These are phyloP conservation scores for Lasius platythorax DNA, from an alignment of 2,888 invertebrate genomes.

Conservation along the genomic window DNA sequence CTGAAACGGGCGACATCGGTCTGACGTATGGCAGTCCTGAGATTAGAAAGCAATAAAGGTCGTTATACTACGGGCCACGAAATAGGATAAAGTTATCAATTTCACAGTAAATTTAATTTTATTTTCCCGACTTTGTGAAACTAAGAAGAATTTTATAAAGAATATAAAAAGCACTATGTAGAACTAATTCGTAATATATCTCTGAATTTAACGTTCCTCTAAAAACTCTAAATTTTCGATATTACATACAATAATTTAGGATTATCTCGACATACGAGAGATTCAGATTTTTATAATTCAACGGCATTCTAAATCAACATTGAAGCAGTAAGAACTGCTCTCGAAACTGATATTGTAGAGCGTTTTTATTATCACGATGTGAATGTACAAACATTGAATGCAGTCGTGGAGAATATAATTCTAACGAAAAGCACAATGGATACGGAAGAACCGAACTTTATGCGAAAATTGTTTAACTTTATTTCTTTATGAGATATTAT, in stretches of 20 bases:
- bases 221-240: not conserved
- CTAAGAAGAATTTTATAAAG: not conserved
- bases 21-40: conserved; percentile 86
- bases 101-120: conserved; percentile 1
- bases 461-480: not conserved
- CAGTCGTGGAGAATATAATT: not conserved
- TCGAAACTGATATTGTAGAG: not conserved
- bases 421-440: not conserved
- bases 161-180: not conserved
- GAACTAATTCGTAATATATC: not conserved
- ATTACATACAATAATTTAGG: not conserved
- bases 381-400: not conserved
- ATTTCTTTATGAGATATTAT: not conserved
- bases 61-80: conserved; percentile 31
- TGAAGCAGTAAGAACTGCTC: not conserved
- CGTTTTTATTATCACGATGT: not conserved
- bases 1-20: conserved; percentile 85
- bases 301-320: not conserved
- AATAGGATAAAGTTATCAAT: conserved; percentile 38
- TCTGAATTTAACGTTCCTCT: not conserved
- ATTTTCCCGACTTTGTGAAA: not conserved
- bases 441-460: not conserved
- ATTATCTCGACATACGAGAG: not conserved
- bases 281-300: not conserved
- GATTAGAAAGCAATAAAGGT: conserved; percentile 58